Percentiles rank a stretch among this genome's conserved stretches.
Evolutionary conservation across 2,888 invertebrate genomes (phyloP).

Genomic region (Meloe dianella): DNA sequence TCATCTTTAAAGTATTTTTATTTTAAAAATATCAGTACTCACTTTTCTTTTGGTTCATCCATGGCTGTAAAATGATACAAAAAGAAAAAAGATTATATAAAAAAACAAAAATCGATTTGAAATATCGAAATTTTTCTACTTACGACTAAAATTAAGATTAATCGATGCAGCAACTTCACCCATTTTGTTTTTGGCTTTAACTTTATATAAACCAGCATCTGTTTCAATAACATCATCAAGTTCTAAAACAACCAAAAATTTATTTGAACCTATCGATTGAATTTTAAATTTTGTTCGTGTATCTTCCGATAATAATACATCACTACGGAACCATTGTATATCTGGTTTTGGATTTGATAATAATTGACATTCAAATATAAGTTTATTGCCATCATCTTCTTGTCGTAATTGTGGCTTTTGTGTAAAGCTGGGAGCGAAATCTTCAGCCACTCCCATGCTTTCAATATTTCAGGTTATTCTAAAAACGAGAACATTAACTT

Average conservation of each 20-base stretch:
- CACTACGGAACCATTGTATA: conserved; percentile 90
- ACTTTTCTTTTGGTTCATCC: conserved; percentile 95
- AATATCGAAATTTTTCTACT: conserved; percentile 62
- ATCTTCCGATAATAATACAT: conserved; percentile 83
- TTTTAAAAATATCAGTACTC: conserved; percentile 61
- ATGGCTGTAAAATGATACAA: conserved; percentile 75
- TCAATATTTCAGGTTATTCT: conserved; percentile 46
- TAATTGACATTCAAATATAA: conserved; percentile 93
- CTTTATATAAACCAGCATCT: conserved; percentile 95
- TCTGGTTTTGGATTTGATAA: conserved; percentile 87
- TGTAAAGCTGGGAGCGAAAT: conserved; percentile 97
- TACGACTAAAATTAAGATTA: conserved; percentile 97
- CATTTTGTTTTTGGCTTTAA: conserved; percentile 95
- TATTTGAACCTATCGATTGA: conserved; percentile 83
- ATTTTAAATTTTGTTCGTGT: conserved; percentile 86
- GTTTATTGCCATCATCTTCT: conserved; percentile 94
- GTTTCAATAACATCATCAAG: conserved; percentile 95
- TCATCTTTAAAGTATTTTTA: conserved; percentile 20
- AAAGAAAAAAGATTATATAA: too few relatives aligned
- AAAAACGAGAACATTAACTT: conserved; percentile 58
- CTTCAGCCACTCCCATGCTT: conserved; percentile 86
- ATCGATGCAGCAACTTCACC: conserved; percentile 97
- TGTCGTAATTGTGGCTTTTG: conserved; percentile 97
- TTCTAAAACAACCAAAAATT: conserved; percentile 89
- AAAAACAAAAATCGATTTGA: conserved; percentile 14